These are phyloP conservation scores for Natator depressus DNA, from an alignment of 2,113 vertebrate genomes.

Conservation along the genomic window DNA sequence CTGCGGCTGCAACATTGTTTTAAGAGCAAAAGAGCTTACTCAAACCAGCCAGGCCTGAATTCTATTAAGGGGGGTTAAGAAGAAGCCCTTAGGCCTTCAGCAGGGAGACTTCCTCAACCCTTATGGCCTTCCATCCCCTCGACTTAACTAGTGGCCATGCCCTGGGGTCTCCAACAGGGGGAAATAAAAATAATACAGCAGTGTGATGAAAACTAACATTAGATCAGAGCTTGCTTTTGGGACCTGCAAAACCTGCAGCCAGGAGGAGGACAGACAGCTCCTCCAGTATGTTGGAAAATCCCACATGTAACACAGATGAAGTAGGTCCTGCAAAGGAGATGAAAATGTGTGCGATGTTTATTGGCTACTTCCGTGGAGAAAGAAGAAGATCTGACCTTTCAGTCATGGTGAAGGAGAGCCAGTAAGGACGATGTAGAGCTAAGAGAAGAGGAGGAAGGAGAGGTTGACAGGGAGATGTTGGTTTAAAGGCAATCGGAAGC, in stretches of 20 bases:
- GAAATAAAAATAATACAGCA: not conserved
- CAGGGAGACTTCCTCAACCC: no score
- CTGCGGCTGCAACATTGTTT: no score
- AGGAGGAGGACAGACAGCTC: not conserved
- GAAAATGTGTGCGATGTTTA: not conserved
- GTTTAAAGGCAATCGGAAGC: not conserved
- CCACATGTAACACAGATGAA: accelerated
- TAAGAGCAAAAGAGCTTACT: no score
- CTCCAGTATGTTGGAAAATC: not conserved
- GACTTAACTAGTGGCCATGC: no score
- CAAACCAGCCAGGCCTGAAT: no score
- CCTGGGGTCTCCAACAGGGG: no score
- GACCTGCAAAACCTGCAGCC: not conserved
- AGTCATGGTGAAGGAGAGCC: not conserved
- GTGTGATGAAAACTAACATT: not conserved
- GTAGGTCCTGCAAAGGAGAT: not conserved
- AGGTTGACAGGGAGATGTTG: not conserved
- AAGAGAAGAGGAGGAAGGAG: not conserved
- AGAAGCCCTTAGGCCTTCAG: no score
- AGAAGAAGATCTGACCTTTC: not conserved
- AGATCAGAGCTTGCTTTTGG: not conserved
- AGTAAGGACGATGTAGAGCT: not conserved
- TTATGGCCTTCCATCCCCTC: no score
- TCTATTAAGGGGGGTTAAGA: no score
- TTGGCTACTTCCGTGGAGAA: not conserved